Evolutionary conservation across 1,140 invertebrate genomes (phyloP), one percentile per base, ranked within the genome.

Genomic region (Dendroctonus ponderosae): DNA sequence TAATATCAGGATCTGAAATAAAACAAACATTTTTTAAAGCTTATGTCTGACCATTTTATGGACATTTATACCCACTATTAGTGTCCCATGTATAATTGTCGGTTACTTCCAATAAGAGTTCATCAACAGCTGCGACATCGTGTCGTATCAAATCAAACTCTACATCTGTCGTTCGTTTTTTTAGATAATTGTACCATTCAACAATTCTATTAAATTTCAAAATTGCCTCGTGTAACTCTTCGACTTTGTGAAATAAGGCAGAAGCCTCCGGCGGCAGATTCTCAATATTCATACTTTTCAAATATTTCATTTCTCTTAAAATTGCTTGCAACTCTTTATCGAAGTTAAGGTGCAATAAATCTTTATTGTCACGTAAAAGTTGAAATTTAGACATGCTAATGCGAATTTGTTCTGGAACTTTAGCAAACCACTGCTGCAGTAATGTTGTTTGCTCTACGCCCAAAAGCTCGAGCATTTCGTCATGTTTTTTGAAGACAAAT

Each of bases 131-230:
- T 11, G 79, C 77, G 40, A 92, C 81, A 75, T 91, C 87, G 53
- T 82, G 78, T 75, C 86, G 81, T 62, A 92, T 85, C 14, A 91
- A 80, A 12, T 84, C 83, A 57, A 84, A 87, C 77, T 91, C 90
- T 3, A 87, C 86, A 58, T 82, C 81, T 43, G 87, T 82, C 15
- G 86, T 85, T 9, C 84, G 82, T 54, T 82, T 82, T 41, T 85
- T 80, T n/a, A 92, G 84, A 71, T 85, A 85, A 78, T 92, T 91
- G 75, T 84, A 86, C 83, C 84, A 85, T 42, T 83, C 75, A 5
- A 85, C 81, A 4, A 82, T 82, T 5, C 83, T 75, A 46, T 82
- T 84, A 14, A 85, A 73, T 41, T 78, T 78, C 12, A 78, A 74
- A 50, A 76, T 77, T n/a, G 76, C 76, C 41, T 78, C 73, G 72